Base-by-base conservation (phyloP, 2,888 invertebrate genomes). In the Dione juno region DNA sequence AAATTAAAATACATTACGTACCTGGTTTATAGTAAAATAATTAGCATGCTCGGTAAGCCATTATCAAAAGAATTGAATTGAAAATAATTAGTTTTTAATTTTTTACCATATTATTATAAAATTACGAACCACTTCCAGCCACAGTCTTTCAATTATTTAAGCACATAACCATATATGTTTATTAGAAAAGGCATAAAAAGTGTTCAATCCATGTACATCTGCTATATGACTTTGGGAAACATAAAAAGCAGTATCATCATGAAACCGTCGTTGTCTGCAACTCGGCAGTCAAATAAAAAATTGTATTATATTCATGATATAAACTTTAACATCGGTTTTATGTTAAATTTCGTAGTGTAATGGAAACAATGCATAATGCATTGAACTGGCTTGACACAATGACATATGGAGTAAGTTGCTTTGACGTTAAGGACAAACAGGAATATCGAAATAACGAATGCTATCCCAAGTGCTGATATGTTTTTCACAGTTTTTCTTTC, bases 321-420 rank as follows among this genome's bases (percentile, higher is more conserved):
- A 88, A 89, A 89, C 88, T 83, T 90, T 89, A 89, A 91, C 92
- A 91, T 92, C 88, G 83, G 83, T 87, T 89, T 90, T 92, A 90
- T 91, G 90, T 89, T 90, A 92, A 92, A 90, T 87, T 84, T 89
- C 88, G 89, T 90, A 90, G 91, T 91, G 89, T 91, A 93, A 92
- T 93, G 92, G 89, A 92, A 92, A 90, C 92, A 86, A 91, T 93
- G 88, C 88, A 91, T 93, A 82, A 93, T 93, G 88, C 89, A 93
- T 89, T 76, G 82, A 75, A 80, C 80, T 78, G 79, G 79, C 80
- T 84, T 87, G 90, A 89, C 90, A 91, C 89, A 88, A 90, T 93
- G 92, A 92, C 91, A 87, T 88, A 90, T 89, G 89, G 88, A 86
- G 85, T 85, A 84, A 87, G 82, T 86, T 83, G 80, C 83, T 87